phyloP scores from a whole-genome alignment of 2,113 vertebrate genomes.

The Gobius niger region DNA sequence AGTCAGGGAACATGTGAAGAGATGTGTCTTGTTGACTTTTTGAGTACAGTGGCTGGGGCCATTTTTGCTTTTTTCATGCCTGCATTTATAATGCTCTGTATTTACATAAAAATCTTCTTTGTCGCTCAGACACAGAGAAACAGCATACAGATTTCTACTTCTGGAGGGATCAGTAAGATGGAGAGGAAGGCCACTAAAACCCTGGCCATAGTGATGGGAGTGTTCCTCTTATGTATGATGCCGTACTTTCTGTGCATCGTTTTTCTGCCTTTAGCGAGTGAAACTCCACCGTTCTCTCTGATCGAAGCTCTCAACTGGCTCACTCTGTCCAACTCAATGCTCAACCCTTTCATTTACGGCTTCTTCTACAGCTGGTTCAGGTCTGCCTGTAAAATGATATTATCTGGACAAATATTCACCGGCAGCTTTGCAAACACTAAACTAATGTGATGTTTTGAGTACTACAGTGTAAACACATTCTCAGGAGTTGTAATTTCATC shows the following conservation, averaged over 20 bases:
- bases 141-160: constrained; percentile 3
- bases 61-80: constrained; percentile 6
- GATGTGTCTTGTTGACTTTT: constrained; percentile 4
- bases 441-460: background rate
- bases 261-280: constrained; percentile 1
- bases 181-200: constrained; percentile 19
- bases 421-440: constrained; percentile 11
- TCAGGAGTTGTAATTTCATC: constrained; percentile 1
- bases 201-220: constrained; percentile 16
- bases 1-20: constrained; percentile 24
- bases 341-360: constrained; percentile 39
- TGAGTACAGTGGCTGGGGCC: background rate
- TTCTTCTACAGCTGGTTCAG: constrained; percentile 4
- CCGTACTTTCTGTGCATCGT: constrained; percentile 5
- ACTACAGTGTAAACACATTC: too few species aligned
- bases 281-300: constrained; percentile 5
- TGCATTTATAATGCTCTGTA: constrained; percentile 9
- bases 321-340: constrained; percentile 29
- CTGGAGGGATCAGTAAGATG: background rate
- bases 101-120: constrained; percentile 5
- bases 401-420: constrained; percentile 37
- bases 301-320: constrained; percentile 20
- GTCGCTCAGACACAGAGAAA: constrained; percentile 6
- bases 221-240: constrained; percentile 11
- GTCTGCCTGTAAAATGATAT: constrained; percentile 20